Evolutionary conservation across 2,888 invertebrate species (phyloP).

Genomic region (Apamea sordens): DNA sequence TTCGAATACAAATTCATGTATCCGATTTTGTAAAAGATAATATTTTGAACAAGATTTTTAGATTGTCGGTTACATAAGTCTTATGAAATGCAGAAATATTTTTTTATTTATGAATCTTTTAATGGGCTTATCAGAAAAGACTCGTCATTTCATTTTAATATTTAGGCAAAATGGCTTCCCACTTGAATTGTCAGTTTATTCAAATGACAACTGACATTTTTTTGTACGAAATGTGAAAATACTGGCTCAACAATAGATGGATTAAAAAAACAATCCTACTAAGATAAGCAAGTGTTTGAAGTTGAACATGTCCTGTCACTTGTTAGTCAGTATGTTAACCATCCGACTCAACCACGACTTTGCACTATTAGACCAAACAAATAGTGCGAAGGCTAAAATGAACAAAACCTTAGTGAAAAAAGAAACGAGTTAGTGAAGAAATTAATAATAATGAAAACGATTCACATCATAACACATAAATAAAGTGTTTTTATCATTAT

Average conservation of each 20-base stretch:
- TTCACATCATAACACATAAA: not conserved
- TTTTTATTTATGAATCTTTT: not conserved
- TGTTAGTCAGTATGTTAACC: not conserved
- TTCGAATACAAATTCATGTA: slow-evolving; percentile 39
- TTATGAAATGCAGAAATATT: not conserved
- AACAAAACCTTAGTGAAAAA: not conserved
- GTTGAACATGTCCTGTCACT: not conserved
- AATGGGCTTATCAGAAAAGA: not conserved
- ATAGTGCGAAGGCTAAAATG: not conserved
- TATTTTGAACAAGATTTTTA: not conserved
- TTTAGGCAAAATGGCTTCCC: not conserved
- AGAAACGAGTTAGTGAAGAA: not conserved
- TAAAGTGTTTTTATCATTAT: not conserved
- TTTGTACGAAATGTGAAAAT: not conserved
- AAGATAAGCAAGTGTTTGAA: not conserved
- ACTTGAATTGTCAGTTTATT: not conserved
- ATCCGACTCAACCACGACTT: not conserved
- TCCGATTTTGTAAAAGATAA: not conserved
- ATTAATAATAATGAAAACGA: not conserved
- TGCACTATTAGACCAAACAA: not conserved
- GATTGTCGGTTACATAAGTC: not conserved
- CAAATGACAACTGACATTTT: not conserved
- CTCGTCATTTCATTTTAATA: not conserved
- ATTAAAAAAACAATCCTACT: not conserved
- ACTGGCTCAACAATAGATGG: not conserved